Evolutionary conservation across 2,113 vertebrate species (phyloP), one percentile per base, ranked within the genome.

Genomic region (Ictidomys tridecemlineatus): DNA sequence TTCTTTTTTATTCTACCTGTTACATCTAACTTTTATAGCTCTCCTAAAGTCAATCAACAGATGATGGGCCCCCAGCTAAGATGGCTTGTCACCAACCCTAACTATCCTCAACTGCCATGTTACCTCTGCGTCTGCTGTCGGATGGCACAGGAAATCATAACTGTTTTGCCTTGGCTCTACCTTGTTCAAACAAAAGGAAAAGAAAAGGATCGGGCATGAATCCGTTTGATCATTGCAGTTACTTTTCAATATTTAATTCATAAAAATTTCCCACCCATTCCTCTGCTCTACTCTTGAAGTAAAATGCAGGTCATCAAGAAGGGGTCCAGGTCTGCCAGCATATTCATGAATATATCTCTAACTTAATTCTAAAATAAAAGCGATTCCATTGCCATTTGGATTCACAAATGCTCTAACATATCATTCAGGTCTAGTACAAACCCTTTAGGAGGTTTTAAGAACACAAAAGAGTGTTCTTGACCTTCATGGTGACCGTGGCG

Each of bases 141-240:
- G 37, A 18, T 6, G 45, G n/a, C 11, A 12, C 5, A 34, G 4
- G 10, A 24, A 69, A 9, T 0, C 32, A 16, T 58, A 28, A 34
- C 24, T n/a, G n/a, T 76, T 92, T 58, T 69, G 34, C 30, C 22
- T 18, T 53, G 30, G 30, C 7, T 94, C 63, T 63, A n/a, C 4
- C 18, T 72, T 70, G 34, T 4, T 72, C 45, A 72, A 79, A 26
- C 3, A 39, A n/a, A 37, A 17, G 42, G 39, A 3, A 4, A 4
- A 5, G 16, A 48, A 8, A 6, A 5, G n/a, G 18, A 17, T 28
- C 3, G 1, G 0, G 5, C 10, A 77, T 76, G 9, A 20, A 2
- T 89, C 8, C 2, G 82, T 67, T 95, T 26, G 2, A 82, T 92
- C 28, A 45, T 51, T 72, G 28, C 0, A 42, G 9, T 65, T 88